These are phyloP conservation scores for Melanocharis versteri DNA, from an alignment of 2,113 vertebrate species.

Conservation along the genomic window DNA sequence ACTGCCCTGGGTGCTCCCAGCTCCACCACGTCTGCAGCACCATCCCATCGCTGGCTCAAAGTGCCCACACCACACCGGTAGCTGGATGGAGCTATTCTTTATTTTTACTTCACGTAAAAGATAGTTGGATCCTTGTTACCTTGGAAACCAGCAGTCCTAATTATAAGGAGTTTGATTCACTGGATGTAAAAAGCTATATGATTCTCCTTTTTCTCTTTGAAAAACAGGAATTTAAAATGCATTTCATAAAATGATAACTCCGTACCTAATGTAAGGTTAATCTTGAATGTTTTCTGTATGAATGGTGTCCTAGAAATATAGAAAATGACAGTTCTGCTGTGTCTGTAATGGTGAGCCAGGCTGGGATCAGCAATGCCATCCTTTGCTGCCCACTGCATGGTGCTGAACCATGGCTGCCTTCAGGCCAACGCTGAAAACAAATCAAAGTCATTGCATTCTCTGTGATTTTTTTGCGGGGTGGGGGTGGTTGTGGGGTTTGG, in stretches of 20 bases:
- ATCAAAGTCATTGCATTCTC: not conserved
- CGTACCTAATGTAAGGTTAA: not conserved
- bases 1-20: not conserved
- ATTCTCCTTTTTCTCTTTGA: constrained; percentile 46
- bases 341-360: not conserved
- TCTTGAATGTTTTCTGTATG: not conserved
- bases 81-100: constrained; percentile 67
- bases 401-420: not conserved
- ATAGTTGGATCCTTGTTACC: constrained; percentile 71
- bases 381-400: not conserved
- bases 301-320: not conserved
- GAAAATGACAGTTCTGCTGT: not conserved
- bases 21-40: not conserved
- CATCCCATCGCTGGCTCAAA: not conserved
- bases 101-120: constrained; percentile 68
- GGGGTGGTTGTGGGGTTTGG: not conserved
- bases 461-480: not conserved
- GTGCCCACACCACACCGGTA: constrained; percentile 29
- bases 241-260: not conserved
- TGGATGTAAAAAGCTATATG: constrained; percentile 63
- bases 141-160: constrained; percentile 79
- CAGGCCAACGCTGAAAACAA: not conserved
- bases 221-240: not conserved
- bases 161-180: constrained; percentile 77
- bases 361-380: not conserved